Base-by-base conservation (phyloP, 2,888 invertebrate genomes). In the Andrena fulva region DNA sequence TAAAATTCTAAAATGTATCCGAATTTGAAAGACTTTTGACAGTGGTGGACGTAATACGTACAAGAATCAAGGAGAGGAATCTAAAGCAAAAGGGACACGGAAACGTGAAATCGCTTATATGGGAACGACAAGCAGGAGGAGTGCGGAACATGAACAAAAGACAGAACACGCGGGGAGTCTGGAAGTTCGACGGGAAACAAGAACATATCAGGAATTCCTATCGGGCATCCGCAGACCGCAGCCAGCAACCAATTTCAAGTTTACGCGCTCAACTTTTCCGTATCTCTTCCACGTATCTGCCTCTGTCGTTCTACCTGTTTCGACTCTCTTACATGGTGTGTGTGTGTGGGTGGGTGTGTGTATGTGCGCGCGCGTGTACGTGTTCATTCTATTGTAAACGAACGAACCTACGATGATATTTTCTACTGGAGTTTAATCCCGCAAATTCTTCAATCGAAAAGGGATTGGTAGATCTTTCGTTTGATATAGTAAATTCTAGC, bases 201-300 rank as follows among this genome's bases (percentile, higher is more conserved):
- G 83, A 82, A 75, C 83, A 56, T 86, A 89, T 89, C 83, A 85
- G 80, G 81, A 89, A 84, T 89, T 85, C 84, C 85, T 79, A 80
- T 82, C 78, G 78, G 60, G 67, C 72, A 74, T 77, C 75, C 76
- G 80, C 73, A 77, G 75, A 84, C 85, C 86, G 48, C 82, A 82
- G 80, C 85, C 74, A 85, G 83, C 87, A 90, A 85, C 86, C 89
- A 90, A 91, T 91, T 90, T 89, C 84, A 91, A 91, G 90, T 91
- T 91, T 91, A 86, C 85, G 77, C 85, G 81, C 63, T 76, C 83
- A 87, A 87, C 87, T 88, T 90, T 85, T 83, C 85, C 80, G 77
- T 79, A 82, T 77, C 62, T 80, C 81, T 84, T 80, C 78, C 76
- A 42, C 76, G 74, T 89, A 84, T 82, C 80, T 77, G 78, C 73